Evolutionary conservation across 2,113 vertebrate species (phyloP).

Genomic region (Nicator chloris): DNA sequence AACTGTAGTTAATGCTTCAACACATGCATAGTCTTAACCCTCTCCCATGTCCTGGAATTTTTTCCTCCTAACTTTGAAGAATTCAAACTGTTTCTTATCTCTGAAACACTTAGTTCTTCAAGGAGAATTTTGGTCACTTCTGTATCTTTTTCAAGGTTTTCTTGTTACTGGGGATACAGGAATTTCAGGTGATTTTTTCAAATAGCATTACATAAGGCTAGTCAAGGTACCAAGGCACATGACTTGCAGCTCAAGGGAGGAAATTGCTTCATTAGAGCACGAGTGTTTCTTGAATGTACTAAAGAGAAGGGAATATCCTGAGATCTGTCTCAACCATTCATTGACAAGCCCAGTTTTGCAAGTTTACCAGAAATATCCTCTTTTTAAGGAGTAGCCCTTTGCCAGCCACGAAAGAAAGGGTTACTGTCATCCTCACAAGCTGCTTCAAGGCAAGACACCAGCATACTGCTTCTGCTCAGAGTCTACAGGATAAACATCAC

Average conservation of each 20-base stretch:
- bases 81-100: background rate
- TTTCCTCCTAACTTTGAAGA: background rate
- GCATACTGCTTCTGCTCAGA: background rate
- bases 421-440: background rate
- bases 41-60: background rate
- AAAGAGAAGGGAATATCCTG: background rate
- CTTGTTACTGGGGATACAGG: background rate
- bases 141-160: background rate
- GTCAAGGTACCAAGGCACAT: background rate
- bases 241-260: background rate
- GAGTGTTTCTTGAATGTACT: background rate
- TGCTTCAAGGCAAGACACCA: background rate
- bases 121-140: background rate
- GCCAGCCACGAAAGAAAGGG: background rate
- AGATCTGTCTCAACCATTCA: background rate
- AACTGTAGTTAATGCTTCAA: background rate
- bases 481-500: background rate
- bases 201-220: background rate
- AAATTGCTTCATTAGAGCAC: background rate
- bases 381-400: background rate
- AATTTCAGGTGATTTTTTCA: conserved; percentile 7
- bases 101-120: background rate
- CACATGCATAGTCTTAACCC: background rate
- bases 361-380: background rate
- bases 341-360: background rate